Evolutionary conservation across 2,797 vertebrate genomes (phyloP).

Genomic region (Lithobates pipiens): DNA sequence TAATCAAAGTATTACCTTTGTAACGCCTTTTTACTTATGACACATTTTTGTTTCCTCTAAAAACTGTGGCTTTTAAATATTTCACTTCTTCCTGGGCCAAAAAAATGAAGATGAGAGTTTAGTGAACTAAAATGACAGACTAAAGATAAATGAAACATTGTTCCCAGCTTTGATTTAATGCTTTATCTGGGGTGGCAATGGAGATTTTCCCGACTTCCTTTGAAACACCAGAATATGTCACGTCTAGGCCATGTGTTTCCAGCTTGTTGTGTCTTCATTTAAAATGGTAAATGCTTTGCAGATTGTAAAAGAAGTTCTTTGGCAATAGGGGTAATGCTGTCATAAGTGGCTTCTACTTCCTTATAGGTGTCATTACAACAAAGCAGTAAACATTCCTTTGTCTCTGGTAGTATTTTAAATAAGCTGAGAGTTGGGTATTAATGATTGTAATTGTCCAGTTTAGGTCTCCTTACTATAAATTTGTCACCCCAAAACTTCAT

Average conservation of each 20-base stretch:
- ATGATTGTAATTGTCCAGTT: neutral
- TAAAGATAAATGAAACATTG: slow-evolving; percentile 48
- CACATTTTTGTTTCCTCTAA: slow-evolving; percentile 60
- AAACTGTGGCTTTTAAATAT: slow-evolving; percentile 33
- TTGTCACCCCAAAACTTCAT: too few relatives aligned
- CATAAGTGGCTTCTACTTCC: neutral
- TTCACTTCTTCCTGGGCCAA: slow-evolving; percentile 56
- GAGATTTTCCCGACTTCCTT: slow-evolving; percentile 49
- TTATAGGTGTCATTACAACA: neutral
- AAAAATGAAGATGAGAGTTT: slow-evolving; percentile 41
- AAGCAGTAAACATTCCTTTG: slow-evolving; percentile 3
- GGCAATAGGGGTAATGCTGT: neutral
- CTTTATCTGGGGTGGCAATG: slow-evolving; percentile 50
- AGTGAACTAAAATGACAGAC: slow-evolving; percentile 36
- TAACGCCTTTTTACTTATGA: slow-evolving; percentile 26
- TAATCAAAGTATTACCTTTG: neutral
- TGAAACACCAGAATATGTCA: slow-evolving; percentile 22
- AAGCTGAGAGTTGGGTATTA: neutral
- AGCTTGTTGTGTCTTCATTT: slow-evolving; percentile 33
- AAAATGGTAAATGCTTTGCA: slow-evolving; percentile 37
- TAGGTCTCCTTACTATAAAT: neutral
- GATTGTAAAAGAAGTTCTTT: slow-evolving; percentile 9
- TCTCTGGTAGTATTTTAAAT: neutral
- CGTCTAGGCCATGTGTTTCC: slow-evolving; percentile 40
- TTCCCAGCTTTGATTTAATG: slow-evolving; percentile 48